Conservation (phyloP, 2,797 vertebrate species). For the Dendrocincla tyrannina region DNA sequence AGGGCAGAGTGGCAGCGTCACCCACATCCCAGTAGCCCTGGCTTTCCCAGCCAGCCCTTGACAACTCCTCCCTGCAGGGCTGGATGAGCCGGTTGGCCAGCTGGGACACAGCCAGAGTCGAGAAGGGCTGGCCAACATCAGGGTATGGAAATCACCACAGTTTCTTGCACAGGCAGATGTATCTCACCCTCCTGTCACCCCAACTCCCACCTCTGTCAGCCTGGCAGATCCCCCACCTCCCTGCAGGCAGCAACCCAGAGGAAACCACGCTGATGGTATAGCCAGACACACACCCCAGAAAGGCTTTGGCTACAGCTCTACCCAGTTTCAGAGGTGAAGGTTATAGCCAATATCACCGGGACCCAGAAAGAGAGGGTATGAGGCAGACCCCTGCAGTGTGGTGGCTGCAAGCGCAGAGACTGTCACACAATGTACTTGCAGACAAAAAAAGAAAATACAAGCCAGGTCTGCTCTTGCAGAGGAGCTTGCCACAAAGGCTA, state of each 20-base stretch:
- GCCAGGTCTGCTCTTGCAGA: background rate
- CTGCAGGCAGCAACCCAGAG: background rate
- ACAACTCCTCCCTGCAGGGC: constrained; percentile 1
- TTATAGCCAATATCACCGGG: background rate
- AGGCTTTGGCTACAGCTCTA: background rate
- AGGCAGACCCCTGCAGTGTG: background rate
- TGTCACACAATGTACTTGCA: background rate
- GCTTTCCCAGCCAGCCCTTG: background rate
- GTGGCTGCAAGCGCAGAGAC: background rate
- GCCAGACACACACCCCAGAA: background rate
- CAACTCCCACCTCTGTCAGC: background rate
- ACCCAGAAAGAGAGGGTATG: background rate
- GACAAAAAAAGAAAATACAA: background rate
- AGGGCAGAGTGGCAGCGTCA: background rate
- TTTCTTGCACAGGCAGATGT: background rate
- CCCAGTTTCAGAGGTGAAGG: background rate
- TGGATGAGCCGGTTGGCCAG: constrained; percentile 3
- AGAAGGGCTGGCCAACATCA: background rate
- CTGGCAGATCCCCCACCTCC: background rate
- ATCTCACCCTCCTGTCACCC: fast-evolving
- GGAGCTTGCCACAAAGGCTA: background rate
- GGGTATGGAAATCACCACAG: background rate
- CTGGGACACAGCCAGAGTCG: background rate
- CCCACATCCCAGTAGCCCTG: fast-evolving
- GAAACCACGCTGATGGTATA: fast-evolving